Percentiles rank a stretch among this genome's conserved stretches.
Conservation (phyloP, 1,140 invertebrate species). For the Cydia fagiglandana region DNA sequence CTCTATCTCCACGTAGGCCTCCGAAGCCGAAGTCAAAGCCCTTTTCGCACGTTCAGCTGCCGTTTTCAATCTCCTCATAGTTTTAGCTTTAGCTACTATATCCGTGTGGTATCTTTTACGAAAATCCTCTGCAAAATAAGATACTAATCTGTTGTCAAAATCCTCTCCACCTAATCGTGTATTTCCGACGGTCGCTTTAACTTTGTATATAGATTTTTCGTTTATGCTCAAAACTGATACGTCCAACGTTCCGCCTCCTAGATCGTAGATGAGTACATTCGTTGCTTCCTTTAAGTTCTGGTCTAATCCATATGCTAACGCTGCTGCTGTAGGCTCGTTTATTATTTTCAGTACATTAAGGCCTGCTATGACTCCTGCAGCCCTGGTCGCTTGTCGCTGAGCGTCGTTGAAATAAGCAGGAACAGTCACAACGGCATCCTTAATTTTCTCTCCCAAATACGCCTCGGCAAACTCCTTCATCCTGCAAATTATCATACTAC, state of each 20-base stretch:
- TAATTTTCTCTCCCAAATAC: slow-evolving; percentile 81
- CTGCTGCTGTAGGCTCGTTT: slow-evolving; percentile 87
- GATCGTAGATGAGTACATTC: slow-evolving; percentile 82
- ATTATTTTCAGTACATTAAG: slow-evolving; percentile 85
- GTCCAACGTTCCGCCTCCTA: slow-evolving; percentile 86
- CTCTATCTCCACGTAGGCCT: slow-evolving; percentile 88
- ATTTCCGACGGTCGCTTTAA: slow-evolving; percentile 84
- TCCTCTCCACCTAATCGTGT: slow-evolving; percentile 85
- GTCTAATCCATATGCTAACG: slow-evolving; percentile 85
- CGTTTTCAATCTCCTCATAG: slow-evolving; percentile 85
- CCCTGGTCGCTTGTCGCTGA: slow-evolving; percentile 84
- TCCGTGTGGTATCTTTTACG: slow-evolving; percentile 77
- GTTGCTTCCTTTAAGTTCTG: slow-evolving; percentile 83
- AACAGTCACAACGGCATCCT: slow-evolving; percentile 82
- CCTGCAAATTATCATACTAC: slow-evolving; percentile 81
- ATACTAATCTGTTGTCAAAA: slow-evolving; percentile 88
- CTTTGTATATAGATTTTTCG: slow-evolving; percentile 84
- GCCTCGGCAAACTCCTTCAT: slow-evolving; percentile 82
- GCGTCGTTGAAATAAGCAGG: slow-evolving; percentile 87
- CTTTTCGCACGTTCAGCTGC: slow-evolving; percentile 91
- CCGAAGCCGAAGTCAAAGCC: slow-evolving; percentile 86
- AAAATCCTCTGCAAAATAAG: slow-evolving; percentile 80
- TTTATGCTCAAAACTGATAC: slow-evolving; percentile 89
- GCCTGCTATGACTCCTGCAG: slow-evolving; percentile 83
- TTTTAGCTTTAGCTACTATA: slow-evolving; percentile 69